Evolutionary conservation across 2,888 invertebrate species (phyloP).

Genomic region (Aelia acuminata): DNA sequence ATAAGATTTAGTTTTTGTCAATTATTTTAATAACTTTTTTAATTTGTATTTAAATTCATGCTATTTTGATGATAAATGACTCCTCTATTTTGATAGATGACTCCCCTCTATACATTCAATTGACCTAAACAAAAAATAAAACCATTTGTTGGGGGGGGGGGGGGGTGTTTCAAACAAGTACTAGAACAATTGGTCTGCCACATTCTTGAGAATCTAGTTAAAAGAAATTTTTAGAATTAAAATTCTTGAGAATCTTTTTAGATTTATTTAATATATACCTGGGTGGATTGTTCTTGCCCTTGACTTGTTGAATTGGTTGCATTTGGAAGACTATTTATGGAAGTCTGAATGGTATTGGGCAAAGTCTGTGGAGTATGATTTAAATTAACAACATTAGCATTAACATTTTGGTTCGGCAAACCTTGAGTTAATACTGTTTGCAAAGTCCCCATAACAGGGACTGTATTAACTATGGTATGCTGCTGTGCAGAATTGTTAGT

Average conservation of each 20-base stretch:
- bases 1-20: too few species aligned
- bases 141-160: too few species aligned
- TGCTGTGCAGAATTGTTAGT: constrained; percentile 44
- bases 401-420: constrained; percentile 59
- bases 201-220: too few species aligned
- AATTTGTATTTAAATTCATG: too few species aligned
- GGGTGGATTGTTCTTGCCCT: constrained; percentile 51
- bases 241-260: background rate
- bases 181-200: too few species aligned
- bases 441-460: constrained; percentile 61
- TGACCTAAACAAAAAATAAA: too few species aligned
- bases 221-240: too few species aligned
- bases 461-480: constrained; percentile 57
- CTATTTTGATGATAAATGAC: too few species aligned
- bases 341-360: constrained; percentile 1
- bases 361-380: constrained; percentile 26
- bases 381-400: constrained; percentile 26
- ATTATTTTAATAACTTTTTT: too few species aligned
- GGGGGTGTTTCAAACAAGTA: too few species aligned
- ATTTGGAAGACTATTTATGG: constrained; percentile 34
- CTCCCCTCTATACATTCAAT: too few species aligned
- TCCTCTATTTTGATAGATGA: too few species aligned
- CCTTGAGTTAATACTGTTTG: constrained; percentile 63
- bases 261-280: constrained; percentile 18
- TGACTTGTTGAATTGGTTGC: constrained; percentile 44